Conservation (phyloP, 2,888 invertebrate species). For the Drosophila koepferae region DNA sequence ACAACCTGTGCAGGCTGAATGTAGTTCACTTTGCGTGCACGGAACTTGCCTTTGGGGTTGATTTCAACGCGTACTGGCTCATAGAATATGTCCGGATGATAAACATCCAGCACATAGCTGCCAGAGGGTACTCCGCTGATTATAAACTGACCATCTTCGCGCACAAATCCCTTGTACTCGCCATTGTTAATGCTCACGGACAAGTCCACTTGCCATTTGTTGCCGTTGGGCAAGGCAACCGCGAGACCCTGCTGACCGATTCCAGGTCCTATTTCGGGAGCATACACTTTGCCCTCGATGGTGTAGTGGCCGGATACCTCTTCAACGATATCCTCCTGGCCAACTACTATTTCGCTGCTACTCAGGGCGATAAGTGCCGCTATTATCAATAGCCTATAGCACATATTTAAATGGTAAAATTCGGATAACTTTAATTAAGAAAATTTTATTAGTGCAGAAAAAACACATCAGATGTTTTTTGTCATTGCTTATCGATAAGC, state of each 20-base stretch:
- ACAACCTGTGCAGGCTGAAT: conserved; percentile 96
- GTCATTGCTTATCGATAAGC: conserved; percentile 45
- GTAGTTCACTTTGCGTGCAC: conserved; percentile 97
- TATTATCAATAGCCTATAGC: conserved; percentile 49
- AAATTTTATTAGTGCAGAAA: conserved; percentile 41
- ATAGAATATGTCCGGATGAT: conserved; percentile 95
- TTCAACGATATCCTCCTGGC: conserved; percentile 80
- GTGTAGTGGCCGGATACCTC: conserved; percentile 88
- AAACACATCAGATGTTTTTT: conserved; percentile 55
- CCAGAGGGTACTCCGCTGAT: conserved; percentile 95
- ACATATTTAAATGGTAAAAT: conserved; percentile 50
- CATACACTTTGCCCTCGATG: conserved; percentile 93
- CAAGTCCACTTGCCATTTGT: conserved; percentile 91
- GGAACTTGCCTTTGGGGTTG: conserved; percentile 97
- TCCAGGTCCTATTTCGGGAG: conserved; percentile 87
- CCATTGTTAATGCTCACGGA: conserved; percentile 95
- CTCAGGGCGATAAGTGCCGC: conserved; percentile 46
- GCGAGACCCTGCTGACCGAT: conserved; percentile 34
- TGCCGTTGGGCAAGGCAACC: conserved; percentile 70
- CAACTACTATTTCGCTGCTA: conserved; percentile 69
- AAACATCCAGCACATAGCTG: conserved; percentile 96
- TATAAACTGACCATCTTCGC: conserved; percentile 95
- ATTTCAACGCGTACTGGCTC: conserved; percentile 98
- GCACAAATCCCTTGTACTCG: conserved; percentile 94
- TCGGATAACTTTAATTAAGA: conserved; percentile 42